Base-by-base conservation (phyloP, 2,888 invertebrate species). In the Brachypalpus laphriformis region DNA sequence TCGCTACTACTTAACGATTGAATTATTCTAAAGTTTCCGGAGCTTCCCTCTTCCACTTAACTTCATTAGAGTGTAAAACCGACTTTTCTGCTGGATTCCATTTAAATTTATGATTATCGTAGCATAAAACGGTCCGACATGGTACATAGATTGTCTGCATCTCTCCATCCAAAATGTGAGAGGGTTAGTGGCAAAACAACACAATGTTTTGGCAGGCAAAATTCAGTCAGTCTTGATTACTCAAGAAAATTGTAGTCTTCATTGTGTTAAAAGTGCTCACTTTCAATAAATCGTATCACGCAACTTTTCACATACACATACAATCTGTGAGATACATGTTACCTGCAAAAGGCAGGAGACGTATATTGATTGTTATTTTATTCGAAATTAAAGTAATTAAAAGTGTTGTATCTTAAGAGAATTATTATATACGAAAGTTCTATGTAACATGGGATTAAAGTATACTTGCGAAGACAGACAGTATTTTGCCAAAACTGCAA, bases 331-430 rank as follows among this genome's bases (percentile, higher is more conserved):
- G 5, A 54, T 22, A 57, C 6, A 47, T 28, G 11, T 11, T 28
- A 34, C 18, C n/a, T 9, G 7, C 25, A 20, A 28, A 22, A 8
- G 45, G 20, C 11, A 28, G 45, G 18, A 45, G 25, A 18, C 54
- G 16, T 40, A 63, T 56, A 78, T 71, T 56, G 78, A 78, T 71
- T 56, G 25, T 20, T 11, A 16, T 63, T 77, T 54, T 54, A 77
- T 65, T 71, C 28, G 34, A 65, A 63, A 78, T 49, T 20, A 31
- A 78, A 49, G 65, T 78, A 78, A 78, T 78, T 78, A 78, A 71
- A 71, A 78, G 56, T 78, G 71, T 71, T 14, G 16, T 57, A 71
- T 47, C 65, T 65, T 47, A 47, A 47, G 47, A 47, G 47, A 20
- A 47, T 47, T 47, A 47, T 40, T 6, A 40, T 40, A 40, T 47